Evolutionary conservation across 2,113 vertebrate species (phyloP), one percentile per base, ranked within the genome.

Genomic region (Turnix velox): DNA sequence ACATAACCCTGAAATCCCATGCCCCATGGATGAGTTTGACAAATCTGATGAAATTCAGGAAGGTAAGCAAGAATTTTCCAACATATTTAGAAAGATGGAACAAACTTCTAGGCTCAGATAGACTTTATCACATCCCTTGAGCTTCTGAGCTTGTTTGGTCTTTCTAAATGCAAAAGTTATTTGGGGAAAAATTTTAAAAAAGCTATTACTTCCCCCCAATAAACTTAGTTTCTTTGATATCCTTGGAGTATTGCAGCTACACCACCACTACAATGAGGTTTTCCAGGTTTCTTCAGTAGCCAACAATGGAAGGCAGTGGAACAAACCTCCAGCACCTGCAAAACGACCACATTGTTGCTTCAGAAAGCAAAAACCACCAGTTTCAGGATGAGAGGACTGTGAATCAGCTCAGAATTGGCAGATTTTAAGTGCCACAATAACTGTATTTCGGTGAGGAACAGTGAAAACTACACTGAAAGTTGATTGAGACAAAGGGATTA

Each of bases 311-410:
- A 11, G 6, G 20, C 69, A 73, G 71, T 33, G 61, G 87, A 71
- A 96, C 67, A 80, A 55, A 48, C 30, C 74, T 96, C 93, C 78
- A 87, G 63, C 78, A 97, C 84, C 96, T 97, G 95, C 90, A 92
- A 88, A 96, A 92, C 85, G 40, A 82, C 87, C 84, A 75, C 49
- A 43, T 19, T 86, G 49, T 16, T 83, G 72, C 88, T 93, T 80
- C 62, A 66, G 87, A 89, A 93, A 93, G 73, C 57, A 73, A 81
- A 87, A 95, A 76, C 88, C 43, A 76, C 88, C 43, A 39, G 93
- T 88, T 72, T 14, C 0, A 8, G 85, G 89, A 94, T 96, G 73
- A 95, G 73, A 94, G 86, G 63, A 83, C 2, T 79, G 10, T 93
- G 93, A 97, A 93, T 95, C 93, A 91, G 83, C 23, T 61, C 58